These are phyloP conservation scores for Steinernema carpocapsae DNA, from an alignment of 2,888 invertebrate genomes.

Conservation along the genomic window DNA sequence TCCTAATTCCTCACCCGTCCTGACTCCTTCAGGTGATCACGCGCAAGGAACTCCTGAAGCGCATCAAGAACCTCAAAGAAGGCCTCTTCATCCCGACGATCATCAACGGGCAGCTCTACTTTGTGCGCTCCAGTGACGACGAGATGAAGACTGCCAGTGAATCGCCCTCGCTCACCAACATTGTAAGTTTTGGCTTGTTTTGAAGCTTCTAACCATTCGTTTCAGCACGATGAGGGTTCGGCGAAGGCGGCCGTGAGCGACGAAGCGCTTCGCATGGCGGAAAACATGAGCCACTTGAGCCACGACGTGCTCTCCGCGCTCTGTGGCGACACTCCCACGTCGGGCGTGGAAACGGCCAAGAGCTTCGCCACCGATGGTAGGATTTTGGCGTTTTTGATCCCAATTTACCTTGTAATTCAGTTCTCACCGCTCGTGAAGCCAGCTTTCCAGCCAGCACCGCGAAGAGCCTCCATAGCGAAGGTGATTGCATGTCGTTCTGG, in stretches of 20 bases:
- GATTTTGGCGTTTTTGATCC: background rate
- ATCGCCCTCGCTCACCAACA: conserved; percentile 16
- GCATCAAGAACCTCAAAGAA: conserved; percentile 8
- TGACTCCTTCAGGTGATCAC: background rate
- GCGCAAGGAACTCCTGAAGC: conserved; percentile 2
- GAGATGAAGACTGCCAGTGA: background rate
- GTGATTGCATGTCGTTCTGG: background rate
- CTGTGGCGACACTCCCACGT: background rate
- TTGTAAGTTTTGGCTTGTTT: background rate
- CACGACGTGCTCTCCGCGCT: background rate
- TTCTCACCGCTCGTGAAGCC: background rate
- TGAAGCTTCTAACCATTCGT: background rate
- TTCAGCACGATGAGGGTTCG: background rate
- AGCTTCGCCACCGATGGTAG: background rate
- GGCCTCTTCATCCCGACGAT: conserved; percentile 25
- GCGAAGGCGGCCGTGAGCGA: background rate
- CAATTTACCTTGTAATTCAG: background rate
- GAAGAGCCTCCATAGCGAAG: background rate
- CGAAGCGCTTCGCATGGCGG: background rate
- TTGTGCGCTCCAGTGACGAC: conserved; percentile 22
- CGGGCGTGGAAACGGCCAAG: background rate
- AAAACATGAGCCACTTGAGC: background rate
- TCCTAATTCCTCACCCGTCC: background rate
- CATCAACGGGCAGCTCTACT: conserved; percentile 28
- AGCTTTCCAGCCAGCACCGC: background rate